Evolutionary conservation across 2,797 vertebrate genomes (phyloP).

Genomic region (Sebastes alutus): DNA sequence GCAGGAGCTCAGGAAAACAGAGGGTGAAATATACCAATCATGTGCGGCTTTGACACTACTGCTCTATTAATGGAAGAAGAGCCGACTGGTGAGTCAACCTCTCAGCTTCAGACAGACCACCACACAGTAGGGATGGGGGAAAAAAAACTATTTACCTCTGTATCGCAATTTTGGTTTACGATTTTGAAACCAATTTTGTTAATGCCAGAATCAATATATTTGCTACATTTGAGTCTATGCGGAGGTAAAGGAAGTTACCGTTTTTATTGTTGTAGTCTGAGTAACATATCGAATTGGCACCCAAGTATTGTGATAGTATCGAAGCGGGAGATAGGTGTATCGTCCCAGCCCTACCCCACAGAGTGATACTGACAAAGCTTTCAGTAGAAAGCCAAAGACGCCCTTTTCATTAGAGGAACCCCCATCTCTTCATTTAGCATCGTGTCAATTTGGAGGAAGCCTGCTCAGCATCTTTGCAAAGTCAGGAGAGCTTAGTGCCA

Average conservation of each 20-base stretch:
- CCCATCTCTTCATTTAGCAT: conserved; percentile 32
- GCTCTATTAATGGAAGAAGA: background rate
- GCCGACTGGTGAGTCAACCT: background rate
- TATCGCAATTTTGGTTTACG: too few species aligned
- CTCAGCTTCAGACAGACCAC: background rate
- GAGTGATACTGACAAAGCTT: conserved; percentile 13
- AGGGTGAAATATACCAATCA: background rate
- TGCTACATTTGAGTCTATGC: too few species aligned
- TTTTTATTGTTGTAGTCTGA: too few species aligned
- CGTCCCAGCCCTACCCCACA: too few species aligned
- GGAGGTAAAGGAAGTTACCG: too few species aligned
- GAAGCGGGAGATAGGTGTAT: too few species aligned
- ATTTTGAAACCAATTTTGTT: too few species aligned
- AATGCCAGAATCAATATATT: too few species aligned
- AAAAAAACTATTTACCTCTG: too few species aligned
- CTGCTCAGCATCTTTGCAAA: conserved; percentile 51
- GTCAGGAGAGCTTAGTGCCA: conserved; percentile 38
- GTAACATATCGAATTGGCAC: too few species aligned
- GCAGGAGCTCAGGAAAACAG: background rate
- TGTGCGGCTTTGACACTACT: background rate
- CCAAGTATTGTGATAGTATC: too few species aligned
- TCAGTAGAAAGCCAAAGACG: conserved; percentile 3
- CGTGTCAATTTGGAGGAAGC: conserved; percentile 40
- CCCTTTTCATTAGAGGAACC: conserved; percentile 22
- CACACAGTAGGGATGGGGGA: background rate